Evolutionary conservation across 2,888 invertebrate species (phyloP).

Genomic region (Spodoptera littoralis): DNA sequence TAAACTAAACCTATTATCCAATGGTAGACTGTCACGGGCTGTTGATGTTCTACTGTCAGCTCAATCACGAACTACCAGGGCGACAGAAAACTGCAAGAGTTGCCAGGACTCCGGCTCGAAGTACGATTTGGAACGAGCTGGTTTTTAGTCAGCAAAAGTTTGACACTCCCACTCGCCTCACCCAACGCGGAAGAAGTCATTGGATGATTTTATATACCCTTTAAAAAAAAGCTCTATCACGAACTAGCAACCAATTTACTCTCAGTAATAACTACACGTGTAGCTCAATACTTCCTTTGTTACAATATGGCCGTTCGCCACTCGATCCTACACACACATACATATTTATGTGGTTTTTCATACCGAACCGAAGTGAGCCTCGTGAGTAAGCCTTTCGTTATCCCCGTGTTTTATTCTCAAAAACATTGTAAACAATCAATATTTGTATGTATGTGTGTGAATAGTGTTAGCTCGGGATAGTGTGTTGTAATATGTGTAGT

Average conservation of each 20-base stretch:
- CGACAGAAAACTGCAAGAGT: no score
- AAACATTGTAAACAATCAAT: slow-evolving; percentile 47
- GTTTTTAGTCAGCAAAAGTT: no score
- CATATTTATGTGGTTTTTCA: slow-evolving; percentile 51
- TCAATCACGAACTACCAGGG: no score
- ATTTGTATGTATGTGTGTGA: slow-evolving; percentile 33
- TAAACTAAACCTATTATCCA: no score
- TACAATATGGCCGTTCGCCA: slow-evolving; percentile 8
- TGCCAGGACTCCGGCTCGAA: no score
- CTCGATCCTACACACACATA: slow-evolving; percentile 44
- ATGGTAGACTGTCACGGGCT: no score
- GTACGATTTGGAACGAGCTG: no score
- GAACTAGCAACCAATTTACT: slow-evolving; percentile 44
- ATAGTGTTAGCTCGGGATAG: background rate
- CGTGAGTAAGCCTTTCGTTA: slow-evolving; percentile 47
- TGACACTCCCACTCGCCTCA: no score
- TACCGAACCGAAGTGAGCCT: background rate
- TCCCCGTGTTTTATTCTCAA: slow-evolving; percentile 42
- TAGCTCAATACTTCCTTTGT: slow-evolving; percentile 28
- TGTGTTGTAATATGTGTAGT: no score
- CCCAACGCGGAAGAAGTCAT: no score
- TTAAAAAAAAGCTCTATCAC: slow-evolving; percentile 3
- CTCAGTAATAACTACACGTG: slow-evolving; percentile 22
- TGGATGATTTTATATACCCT: no score
- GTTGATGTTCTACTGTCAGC: no score